Percentiles rank a stretch among this genome's conserved stretches.
Conservation (phyloP, 2,797 vertebrate species). For the Microctenopoma stevenorrisi region DNA sequence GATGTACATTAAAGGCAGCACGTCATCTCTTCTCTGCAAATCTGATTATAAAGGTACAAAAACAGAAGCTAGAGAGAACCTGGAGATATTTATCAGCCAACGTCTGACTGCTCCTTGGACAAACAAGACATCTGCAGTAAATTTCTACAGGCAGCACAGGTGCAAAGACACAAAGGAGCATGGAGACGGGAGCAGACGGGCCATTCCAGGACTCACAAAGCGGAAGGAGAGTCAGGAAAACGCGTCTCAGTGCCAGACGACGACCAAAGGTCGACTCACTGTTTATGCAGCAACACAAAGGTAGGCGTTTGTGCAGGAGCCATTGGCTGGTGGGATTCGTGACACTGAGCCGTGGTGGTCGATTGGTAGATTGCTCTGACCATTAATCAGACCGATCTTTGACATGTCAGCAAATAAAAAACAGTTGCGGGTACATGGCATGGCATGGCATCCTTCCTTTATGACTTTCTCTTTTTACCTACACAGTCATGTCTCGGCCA, state of each 20-base stretch:
- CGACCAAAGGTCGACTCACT: too few relatives aligned
- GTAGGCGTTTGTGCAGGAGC: background rate
- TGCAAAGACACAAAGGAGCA: constrained; percentile 32
- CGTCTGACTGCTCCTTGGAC: constrained; percentile 14
- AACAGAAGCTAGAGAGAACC: background rate
- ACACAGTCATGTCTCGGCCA: background rate
- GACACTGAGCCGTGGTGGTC: too few relatives aligned
- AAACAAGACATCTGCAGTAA: constrained; percentile 49
- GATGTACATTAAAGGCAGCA: constrained; percentile 6
- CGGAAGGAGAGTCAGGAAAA: constrained; percentile 15
- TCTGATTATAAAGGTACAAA: background rate
- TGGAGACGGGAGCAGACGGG: constrained; percentile 12
- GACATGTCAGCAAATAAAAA: too few relatives aligned
- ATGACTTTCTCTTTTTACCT: too few relatives aligned
- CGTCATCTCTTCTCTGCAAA: background rate
- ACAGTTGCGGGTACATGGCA: too few relatives aligned
- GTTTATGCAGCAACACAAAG: too few relatives aligned
- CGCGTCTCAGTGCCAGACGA: background rate
- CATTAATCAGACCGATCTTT: too few relatives aligned
- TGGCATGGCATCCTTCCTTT: too few relatives aligned
- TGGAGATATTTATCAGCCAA: constrained; percentile 32
- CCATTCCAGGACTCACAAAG: constrained; percentile 43
- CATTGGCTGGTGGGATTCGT: background rate
- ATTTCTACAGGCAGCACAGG: background rate
- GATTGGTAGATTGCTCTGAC: too few relatives aligned